phyloP scores from a whole-genome alignment of 2,797 vertebrate genomes.

The Arnoldichthys spilopterus region DNA sequence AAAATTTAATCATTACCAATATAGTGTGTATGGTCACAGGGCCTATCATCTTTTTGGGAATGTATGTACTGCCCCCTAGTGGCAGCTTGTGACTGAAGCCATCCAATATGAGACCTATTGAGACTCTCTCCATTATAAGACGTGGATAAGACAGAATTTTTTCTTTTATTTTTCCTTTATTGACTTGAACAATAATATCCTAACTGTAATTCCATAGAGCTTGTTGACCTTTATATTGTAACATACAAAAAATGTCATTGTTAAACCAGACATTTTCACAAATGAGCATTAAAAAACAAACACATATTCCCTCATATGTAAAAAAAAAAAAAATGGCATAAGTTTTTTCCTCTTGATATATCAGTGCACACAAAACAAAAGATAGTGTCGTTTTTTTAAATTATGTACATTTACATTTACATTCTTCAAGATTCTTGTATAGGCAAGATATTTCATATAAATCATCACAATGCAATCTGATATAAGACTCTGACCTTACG shows the following conservation, averaged over 20 bases:
- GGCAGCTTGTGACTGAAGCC: background rate
- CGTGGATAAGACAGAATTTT: background rate
- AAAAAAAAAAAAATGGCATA: constrained; percentile 35
- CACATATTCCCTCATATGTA: background rate
- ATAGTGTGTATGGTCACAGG: background rate
- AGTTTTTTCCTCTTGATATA: constrained; percentile 39
- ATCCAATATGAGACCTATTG: background rate
- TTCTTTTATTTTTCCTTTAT: constrained; percentile 17
- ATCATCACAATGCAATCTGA: constrained; percentile 13
- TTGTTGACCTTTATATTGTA: constrained; percentile 23
- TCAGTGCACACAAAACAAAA: constrained; percentile 60
- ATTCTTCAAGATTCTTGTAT: constrained; percentile 7
- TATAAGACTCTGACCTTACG: background rate
- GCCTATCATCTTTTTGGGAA: background rate
- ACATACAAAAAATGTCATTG: constrained; percentile 28
- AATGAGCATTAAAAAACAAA: constrained; percentile 12
- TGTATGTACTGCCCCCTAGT: constrained; percentile 41
- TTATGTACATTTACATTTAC: constrained; percentile 55
- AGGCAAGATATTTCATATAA: background rate
- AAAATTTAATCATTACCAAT: background rate
- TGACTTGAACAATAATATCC: constrained; percentile 49
- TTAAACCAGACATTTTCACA: constrained; percentile 21
- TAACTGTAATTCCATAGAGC: constrained; percentile 18
- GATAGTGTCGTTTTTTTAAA: constrained; percentile 4
- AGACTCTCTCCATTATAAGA: background rate